A percentile compares a stretch with the other conserved stretches of the same genome.
Evolutionary conservation across 1,140 invertebrate species (phyloP).

Genomic region (Reticulitermes speratus): DNA sequence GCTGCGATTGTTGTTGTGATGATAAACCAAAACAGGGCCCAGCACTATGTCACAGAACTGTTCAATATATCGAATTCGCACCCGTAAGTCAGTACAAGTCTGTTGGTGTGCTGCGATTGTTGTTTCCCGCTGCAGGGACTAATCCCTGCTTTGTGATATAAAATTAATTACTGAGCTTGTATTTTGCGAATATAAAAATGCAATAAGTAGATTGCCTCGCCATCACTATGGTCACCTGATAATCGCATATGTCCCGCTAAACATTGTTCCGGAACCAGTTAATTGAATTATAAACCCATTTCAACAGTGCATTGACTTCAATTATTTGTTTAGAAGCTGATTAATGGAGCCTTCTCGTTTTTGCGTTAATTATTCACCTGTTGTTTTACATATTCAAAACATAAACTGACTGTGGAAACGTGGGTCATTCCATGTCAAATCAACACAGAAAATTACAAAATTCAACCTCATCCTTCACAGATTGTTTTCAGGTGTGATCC

Average conservation of each 20-base stretch:
- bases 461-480: too few relatives aligned
- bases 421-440: too few relatives aligned
- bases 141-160: background rate
- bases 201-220: background rate
- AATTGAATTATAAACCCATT: constrained; percentile 17
- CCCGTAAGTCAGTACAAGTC: too few relatives aligned
- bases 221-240: background rate
- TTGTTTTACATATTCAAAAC: background rate
- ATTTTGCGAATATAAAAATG: background rate
- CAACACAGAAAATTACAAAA: too few relatives aligned
- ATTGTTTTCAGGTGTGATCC: too few relatives aligned
- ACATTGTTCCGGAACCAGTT: background rate
- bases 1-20: too few relatives aligned
- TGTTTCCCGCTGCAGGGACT: background rate
- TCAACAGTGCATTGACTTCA: background rate
- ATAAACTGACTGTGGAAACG: background rate
- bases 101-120: background rate
- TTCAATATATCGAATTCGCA: too few relatives aligned
- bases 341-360: background rate
- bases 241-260: background rate
- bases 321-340: background rate
- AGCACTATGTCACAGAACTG: too few relatives aligned
- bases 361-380: background rate
- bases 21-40: too few relatives aligned
- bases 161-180: background rate